Conservation (phyloP, 2,113 vertebrate genomes). For the Pygathrix nemaeus region DNA sequence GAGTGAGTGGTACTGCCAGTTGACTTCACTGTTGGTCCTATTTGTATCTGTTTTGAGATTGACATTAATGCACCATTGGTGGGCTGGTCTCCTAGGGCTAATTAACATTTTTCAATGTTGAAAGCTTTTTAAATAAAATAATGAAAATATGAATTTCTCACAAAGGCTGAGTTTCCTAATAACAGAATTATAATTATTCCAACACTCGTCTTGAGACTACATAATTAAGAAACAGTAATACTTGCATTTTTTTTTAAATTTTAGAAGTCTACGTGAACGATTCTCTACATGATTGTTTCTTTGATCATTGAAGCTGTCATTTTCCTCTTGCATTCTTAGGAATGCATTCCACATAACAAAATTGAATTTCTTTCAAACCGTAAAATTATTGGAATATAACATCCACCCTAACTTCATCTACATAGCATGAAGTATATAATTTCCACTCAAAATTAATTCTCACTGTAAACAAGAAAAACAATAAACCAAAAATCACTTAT, state of each 20-base stretch:
- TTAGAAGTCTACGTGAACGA: background rate
- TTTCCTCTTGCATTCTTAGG: background rate
- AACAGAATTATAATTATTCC: background rate
- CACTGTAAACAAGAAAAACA: background rate
- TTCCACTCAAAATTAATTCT: background rate
- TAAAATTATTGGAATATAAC: background rate
- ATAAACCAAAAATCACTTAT: background rate
- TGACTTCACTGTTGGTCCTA: background rate
- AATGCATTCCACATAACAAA: background rate
- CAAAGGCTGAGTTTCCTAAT: background rate
- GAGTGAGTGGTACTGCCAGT: too few relatives aligned
- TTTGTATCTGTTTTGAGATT: background rate
- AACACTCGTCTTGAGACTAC: background rate
- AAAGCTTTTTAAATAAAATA: constrained; percentile 12
- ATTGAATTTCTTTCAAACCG: background rate
- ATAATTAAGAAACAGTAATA: background rate
- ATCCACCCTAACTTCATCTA: background rate
- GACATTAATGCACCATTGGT: background rate
- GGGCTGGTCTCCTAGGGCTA: background rate
- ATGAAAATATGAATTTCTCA: background rate
- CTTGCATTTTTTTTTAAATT: background rate
- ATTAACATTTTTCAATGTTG: background rate
- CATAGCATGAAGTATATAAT: background rate
- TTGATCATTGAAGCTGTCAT: background rate
- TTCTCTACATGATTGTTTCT: background rate